Evolutionary conservation across 2,888 invertebrate genomes (phyloP).

Genomic region (Lamellibrachia satsuma): DNA sequence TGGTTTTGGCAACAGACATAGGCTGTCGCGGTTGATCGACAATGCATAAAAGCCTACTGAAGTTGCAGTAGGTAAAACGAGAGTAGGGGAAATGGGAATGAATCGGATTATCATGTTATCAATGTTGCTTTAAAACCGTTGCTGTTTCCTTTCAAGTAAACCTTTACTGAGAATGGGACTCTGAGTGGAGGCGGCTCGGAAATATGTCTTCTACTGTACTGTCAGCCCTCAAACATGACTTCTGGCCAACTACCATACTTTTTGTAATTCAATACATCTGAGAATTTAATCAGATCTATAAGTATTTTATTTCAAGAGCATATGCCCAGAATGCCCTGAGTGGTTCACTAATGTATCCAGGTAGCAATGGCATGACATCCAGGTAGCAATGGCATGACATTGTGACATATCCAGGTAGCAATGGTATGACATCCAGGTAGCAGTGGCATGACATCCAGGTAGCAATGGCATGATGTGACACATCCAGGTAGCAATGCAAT

Average conservation of each 20-base stretch:
- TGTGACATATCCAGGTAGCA: too few relatives aligned
- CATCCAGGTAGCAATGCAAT: too few relatives aligned
- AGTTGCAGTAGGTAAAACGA: background rate
- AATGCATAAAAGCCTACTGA: background rate
- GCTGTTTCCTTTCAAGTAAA: background rate
- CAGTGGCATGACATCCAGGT: too few relatives aligned
- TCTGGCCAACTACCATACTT: background rate
- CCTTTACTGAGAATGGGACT: background rate
- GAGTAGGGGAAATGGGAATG: too few relatives aligned
- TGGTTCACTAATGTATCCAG: background rate
- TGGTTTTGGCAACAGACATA: background rate
- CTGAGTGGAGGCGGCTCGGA: too few relatives aligned
- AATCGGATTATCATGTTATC: background rate
- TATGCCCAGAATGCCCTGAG: background rate
- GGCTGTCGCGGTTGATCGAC: background rate
- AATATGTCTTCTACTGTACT: too few relatives aligned
- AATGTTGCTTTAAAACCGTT: background rate
- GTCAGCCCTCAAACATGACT: background rate
- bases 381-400: too few relatives aligned
- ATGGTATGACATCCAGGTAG: too few relatives aligned
- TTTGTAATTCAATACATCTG: background rate
- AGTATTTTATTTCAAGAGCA: background rate
- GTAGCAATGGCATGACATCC: too few relatives aligned
- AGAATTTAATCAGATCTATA: background rate
- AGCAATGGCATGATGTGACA: too few relatives aligned